phyloP scores from a whole-genome alignment of 2,797 vertebrate genomes.

The Clamator glandarius region DNA sequence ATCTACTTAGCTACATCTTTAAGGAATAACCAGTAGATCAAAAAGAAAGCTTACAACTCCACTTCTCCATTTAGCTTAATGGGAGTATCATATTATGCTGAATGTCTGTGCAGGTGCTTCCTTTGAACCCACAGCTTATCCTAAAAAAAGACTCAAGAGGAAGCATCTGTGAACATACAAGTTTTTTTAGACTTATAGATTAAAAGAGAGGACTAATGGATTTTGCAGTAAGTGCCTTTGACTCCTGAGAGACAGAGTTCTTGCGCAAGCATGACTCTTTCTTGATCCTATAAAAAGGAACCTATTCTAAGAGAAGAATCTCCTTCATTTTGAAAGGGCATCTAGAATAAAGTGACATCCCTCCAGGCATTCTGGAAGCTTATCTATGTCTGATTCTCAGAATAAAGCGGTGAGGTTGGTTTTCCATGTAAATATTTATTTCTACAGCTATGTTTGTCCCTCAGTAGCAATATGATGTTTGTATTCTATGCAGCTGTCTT shows the following conservation, averaged over 20 bases:
- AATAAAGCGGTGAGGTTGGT: not conserved
- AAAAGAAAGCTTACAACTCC: not conserved
- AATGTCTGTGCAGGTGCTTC: slow-evolving; percentile 54
- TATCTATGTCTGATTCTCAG: not conserved
- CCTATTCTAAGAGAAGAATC: not conserved
- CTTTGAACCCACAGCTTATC: slow-evolving; percentile 47
- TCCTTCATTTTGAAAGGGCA: not conserved
- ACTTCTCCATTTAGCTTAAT: not conserved
- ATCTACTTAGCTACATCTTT: not conserved
- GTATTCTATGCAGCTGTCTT: not conserved
- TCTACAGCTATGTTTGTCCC: not conserved
- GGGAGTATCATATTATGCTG: not conserved
- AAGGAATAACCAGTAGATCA: not conserved
- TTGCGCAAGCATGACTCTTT: not conserved
- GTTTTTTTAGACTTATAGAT: not conserved
- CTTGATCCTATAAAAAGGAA: not conserved
- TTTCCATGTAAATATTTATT: not conserved
- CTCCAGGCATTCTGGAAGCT: not conserved
- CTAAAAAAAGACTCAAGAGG: slow-evolving; percentile 51
- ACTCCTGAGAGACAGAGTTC: not conserved
- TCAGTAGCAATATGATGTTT: not conserved
- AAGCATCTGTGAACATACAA: slow-evolving; percentile 42
- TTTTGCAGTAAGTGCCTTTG: not conserved
- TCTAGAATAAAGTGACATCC: not conserved
- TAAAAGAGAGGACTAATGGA: slow-evolving; percentile 3